phyloP scores from a whole-genome alignment of 2,888 invertebrate genomes.

The Luffia ferchaultella region DNA sequence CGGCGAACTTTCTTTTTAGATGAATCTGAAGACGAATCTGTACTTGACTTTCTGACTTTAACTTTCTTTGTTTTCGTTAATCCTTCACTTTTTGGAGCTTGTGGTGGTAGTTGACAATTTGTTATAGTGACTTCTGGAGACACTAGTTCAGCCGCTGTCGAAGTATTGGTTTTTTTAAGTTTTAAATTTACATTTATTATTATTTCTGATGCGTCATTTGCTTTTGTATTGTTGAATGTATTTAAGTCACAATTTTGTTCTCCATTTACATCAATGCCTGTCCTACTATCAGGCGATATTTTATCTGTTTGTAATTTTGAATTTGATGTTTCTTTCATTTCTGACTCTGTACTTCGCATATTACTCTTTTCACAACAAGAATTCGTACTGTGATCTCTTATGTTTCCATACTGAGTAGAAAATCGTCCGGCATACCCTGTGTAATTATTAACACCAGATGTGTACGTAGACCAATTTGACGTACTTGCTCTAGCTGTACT shows the following conservation, averaged over 20 bases:
- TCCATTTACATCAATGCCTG: constrained; percentile 18
- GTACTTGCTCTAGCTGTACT: constrained; percentile 65
- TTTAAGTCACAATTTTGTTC: constrained; percentile 32
- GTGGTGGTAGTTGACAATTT: constrained; percentile 55
- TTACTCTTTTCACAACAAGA: background rate
- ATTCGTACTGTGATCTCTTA: constrained; percentile 31
- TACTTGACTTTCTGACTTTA: constrained; percentile 46
- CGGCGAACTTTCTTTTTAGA: constrained; percentile 44
- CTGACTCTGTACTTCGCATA: constrained; percentile 40
- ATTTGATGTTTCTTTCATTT: constrained; percentile 28
- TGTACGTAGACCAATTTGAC: constrained; percentile 71
- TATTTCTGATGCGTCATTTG: constrained; percentile 46
- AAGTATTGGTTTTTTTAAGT: constrained; percentile 44
- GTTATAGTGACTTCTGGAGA: constrained; percentile 50
- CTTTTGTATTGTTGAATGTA: constrained; percentile 41
- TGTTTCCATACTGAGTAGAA: constrained; percentile 49
- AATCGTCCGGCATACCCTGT: constrained; percentile 56
- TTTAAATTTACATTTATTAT: constrained; percentile 56
- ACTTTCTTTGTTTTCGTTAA: constrained; percentile 35
- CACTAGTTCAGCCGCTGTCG: constrained; percentile 33
- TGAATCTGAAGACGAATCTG: constrained; percentile 45
- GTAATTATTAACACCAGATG: constrained; percentile 46
- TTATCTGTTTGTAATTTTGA: constrained; percentile 25
- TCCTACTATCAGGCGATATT: constrained; percentile 16
- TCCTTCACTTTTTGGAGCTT: constrained; percentile 53